Evolutionary conservation across 1,140 invertebrate genomes (phyloP).

Genomic region (Grapholita molesta): DNA sequence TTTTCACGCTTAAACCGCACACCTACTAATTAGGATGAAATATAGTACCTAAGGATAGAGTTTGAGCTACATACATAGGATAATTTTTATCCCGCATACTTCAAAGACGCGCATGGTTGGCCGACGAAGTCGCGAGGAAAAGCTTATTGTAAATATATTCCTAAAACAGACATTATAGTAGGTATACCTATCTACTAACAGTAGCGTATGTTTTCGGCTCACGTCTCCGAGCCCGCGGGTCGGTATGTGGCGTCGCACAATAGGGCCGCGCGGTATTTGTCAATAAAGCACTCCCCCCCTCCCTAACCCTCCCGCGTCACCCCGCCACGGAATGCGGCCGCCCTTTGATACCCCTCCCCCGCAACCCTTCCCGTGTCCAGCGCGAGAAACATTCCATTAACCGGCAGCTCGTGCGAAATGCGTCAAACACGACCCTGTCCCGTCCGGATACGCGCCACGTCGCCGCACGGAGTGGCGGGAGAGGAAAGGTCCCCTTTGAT

Average conservation of each 20-base stretch:
- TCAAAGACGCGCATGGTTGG: no score
- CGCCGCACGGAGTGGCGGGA: background rate
- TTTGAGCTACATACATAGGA: no score
- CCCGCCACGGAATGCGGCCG: background rate
- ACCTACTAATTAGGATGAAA: no score
- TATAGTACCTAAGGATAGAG: no score
- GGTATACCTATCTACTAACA: background rate
- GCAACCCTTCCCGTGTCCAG: slow-evolving; percentile 11
- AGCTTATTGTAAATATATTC: no score
- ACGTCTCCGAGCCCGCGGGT: background rate
- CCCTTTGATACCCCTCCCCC: background rate
- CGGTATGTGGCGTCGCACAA: slow-evolving; percentile 11
- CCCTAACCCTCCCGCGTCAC: background rate
- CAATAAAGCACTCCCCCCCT: slow-evolving; percentile 1
- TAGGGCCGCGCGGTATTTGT: slow-evolving; percentile 17
- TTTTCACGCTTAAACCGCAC: no score
- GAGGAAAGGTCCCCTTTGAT: background rate
- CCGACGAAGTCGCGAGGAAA: no score
- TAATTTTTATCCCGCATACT: no score
- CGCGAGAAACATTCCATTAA: slow-evolving; percentile 6
- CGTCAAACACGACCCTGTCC: background rate
- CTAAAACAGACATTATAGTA: no score
- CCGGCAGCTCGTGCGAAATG: background rate
- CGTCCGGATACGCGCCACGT: background rate
- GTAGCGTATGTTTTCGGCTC: background rate